Percentiles rank a stretch among this genome's conserved stretches.
Evolutionary conservation across 2,797 vertebrate species (phyloP).

Genomic region (Amphiprion clarkii): DNA sequence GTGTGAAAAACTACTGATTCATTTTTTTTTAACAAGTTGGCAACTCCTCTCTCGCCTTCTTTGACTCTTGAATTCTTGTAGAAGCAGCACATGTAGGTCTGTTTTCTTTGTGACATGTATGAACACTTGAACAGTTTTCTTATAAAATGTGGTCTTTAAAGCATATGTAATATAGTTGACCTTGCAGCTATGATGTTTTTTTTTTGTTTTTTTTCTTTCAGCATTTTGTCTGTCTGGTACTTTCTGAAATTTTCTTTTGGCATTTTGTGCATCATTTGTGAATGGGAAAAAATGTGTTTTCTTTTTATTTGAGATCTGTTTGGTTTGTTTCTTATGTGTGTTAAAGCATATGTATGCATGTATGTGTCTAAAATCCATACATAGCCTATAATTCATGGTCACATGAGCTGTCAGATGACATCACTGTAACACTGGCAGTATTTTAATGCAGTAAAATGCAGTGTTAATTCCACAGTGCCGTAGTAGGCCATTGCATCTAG

Average conservation of each 20-base stretch:
- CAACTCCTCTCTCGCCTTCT: slow-evolving; percentile 20
- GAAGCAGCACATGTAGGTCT: slow-evolving; percentile 29
- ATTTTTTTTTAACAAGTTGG: slow-evolving; percentile 15
- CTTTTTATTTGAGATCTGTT: not conserved
- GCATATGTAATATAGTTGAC: slow-evolving; percentile 33
- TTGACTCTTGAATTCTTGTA: slow-evolving; percentile 29
- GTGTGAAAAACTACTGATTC: slow-evolving; percentile 83
- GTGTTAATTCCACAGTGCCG: slow-evolving; percentile 38
- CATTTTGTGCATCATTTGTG: slow-evolving; percentile 46
- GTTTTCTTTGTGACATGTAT: slow-evolving; percentile 32
- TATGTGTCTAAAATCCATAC: slow-evolving; percentile 4
- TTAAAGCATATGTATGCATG: not conserved
- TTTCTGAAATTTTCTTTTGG: slow-evolving; percentile 39
- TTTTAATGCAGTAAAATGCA: slow-evolving; percentile 28
- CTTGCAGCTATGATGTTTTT: slow-evolving; percentile 8
- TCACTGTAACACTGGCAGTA: slow-evolving; percentile 35
- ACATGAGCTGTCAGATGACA: slow-evolving; percentile 28
- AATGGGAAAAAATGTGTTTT: slow-evolving; percentile 31
- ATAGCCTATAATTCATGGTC: slow-evolving; percentile 1
- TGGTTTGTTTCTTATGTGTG: slow-evolving; percentile 27
- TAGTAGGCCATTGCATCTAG: slow-evolving; percentile 54
- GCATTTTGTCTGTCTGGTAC: slow-evolving; percentile 36
- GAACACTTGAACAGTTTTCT: slow-evolving; percentile 66
- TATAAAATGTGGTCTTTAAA: slow-evolving; percentile 30
- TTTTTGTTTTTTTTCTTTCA: slow-evolving; percentile 40